Base-by-base conservation (phyloP, 2,888 invertebrate species). In the Caenorhabditis wallacei region DNA sequence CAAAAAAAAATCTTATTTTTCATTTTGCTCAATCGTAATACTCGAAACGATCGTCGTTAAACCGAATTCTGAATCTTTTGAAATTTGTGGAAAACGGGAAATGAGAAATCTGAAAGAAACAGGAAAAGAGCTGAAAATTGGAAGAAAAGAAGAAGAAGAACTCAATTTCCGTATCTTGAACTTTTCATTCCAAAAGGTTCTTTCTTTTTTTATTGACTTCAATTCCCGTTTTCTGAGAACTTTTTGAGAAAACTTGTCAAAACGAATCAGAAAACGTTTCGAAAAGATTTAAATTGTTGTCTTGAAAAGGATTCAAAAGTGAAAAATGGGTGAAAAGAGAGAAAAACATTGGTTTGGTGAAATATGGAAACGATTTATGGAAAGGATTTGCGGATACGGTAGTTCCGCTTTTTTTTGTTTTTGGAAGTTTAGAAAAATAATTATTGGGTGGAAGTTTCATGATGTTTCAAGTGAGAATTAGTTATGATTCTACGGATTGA, bases 151-250 rank as follows among this genome's bases (percentile, higher is more conserved):
- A 18, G 18, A 63, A 43, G n/a, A 63, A 24, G 63, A 63, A 26
- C 63, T 35, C 35, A 64, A 64, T 64, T 64, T 64, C 64, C 64
- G 48, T 16, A 18, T 24, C 51, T 64, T 35, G 64, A 64, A 64
- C 64, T 51, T 64, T 63, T 18, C 16, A 63, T 63, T 48, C 24
- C 40, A 46, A 46, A 46, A 5, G 16, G 30, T 35, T 63, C 48
- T 63, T 24, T 16, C 26, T 16, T 26, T 8, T 46, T 46, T 22
- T 46, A 22, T 48, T 61, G 22, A 40, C 37, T 61, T 61, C 26
- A 43, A 61, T 46, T 16, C 13, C 16, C 40, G 2, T 40, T 40
- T 40, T 13, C 11, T 13, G 40, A 40, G 16, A 40, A 11, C 20
- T 13, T 61, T 61, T 43, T n/a, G 26, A 22, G 13, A 37, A 59